Base-by-base conservation (phyloP, 2,797 vertebrate genomes). In the Todus mexicanus region DNA sequence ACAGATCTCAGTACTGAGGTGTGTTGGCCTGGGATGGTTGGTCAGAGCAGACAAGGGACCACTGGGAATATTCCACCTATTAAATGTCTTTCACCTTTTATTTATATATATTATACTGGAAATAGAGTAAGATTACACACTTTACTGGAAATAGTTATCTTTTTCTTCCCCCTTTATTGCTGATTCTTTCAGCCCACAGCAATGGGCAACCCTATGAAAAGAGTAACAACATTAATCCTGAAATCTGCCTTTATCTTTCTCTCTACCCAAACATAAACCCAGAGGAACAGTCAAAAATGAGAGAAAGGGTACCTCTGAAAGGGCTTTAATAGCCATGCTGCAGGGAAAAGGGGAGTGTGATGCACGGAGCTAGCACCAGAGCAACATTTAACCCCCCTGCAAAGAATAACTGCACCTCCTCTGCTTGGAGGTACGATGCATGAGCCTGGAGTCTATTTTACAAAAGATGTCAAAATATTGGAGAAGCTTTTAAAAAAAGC, bases 211-310 rank as follows among this genome's bases (percentile, higher is more conserved):
- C 6, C 65, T 22, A 29, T 3, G 26, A 78, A 84, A 79, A 85
- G 48, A 63, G 40, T 15, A 83, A 40, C 12, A 59, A 71, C 37
- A 45, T 27, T 45, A 50, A 90, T 43, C 31, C 59, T 60, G 26
- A 63, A n/a, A 51, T 69, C 20, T 51, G 48, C 37, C 47, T 84
- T 85, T 74, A 65, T 42, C 31, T 84, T 84, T 70, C 51, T 50
- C n/a, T 86, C 43, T 40, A 63, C 42, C 23, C 37, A 87, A 92
- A 83, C 35, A 83, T 23, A 69, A 83, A 80, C 31, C 18, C 65
- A 51, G 57, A 69, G 16, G 8, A 72, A 5, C 23, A 80, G 18
- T 51, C 31, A 75, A 83, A 87, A 89, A 51, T 17, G 20, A 90
- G 33, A 61, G 53, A 65, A 85, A 37, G 13, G 83, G 33, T n/a